Conservation (phyloP, 2,888 invertebrate genomes). For the Cyclophora punctaria region DNA sequence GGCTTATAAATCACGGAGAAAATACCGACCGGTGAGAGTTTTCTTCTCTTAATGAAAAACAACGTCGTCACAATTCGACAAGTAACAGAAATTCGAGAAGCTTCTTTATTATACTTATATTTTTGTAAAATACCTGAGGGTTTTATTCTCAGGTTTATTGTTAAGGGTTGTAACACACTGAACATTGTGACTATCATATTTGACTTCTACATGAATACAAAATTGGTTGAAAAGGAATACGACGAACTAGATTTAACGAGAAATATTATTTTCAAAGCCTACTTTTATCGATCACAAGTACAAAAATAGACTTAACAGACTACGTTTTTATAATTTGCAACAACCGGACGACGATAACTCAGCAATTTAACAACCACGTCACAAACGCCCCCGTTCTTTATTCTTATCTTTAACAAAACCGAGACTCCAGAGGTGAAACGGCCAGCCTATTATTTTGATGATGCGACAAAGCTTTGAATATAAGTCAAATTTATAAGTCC, state of each 20-base stretch:
- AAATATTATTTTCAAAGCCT: no score
- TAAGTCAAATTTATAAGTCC: slow-evolving; percentile 35
- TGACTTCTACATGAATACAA: no score
- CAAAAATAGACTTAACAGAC: background rate
- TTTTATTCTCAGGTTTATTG: no score
- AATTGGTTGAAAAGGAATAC: no score
- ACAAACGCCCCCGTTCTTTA: slow-evolving; percentile 26
- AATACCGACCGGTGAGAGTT: slow-evolving; percentile 29
- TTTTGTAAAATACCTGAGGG: no score
- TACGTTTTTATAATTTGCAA: slow-evolving; percentile 1
- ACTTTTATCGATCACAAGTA: background rate
- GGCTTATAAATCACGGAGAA: slow-evolving; percentile 44
- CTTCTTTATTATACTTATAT: background rate
- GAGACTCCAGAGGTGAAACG: slow-evolving; percentile 41
- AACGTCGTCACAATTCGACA: slow-evolving; percentile 37
- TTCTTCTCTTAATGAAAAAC: slow-evolving; percentile 37
- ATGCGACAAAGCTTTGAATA: slow-evolving; percentile 51
- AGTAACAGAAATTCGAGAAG: slow-evolving; percentile 13
- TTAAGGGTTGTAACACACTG: no score
- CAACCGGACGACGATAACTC: slow-evolving; percentile 18
- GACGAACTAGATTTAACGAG: no score
- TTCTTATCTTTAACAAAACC: slow-evolving; percentile 44
- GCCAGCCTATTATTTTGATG: slow-evolving; percentile 54
- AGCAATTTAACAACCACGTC: slow-evolving; percentile 25
- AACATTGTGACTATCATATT: no score